Evolutionary conservation across 2,888 invertebrate genomes (phyloP), one percentile per base, ranked within the genome.

Genomic region (Aphidius colemani): DNA sequence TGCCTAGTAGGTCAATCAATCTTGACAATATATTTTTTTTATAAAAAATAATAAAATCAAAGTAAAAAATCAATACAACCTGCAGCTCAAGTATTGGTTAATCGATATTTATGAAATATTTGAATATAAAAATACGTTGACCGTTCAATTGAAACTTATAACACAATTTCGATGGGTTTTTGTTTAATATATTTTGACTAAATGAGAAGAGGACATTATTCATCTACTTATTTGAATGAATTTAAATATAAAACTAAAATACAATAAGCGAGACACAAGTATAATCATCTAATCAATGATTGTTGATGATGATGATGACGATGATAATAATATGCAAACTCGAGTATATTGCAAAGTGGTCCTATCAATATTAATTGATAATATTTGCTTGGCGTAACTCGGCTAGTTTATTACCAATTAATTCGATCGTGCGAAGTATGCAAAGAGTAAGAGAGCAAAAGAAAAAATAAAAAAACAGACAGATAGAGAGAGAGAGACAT

Each of bases 381-480:
- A 78, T 76, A 78, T 78, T 78, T 75, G 77, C 72, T 46, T 43
- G 56, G 48, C n/a, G 13, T 7, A 13, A n/a, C 13, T 59, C 72
- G 73, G 72, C 74, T 76, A 76, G 75, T 78, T 78, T 78, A 79
- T 78, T 79, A 79, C 79, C 80, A 80, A 80, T 80, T 80, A 80
- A 80, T 80, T 76, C 75, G 79, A 77, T 80, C 80, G 80, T 79
- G 79, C 79, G 78, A 80, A 80, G 79, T 80, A 80, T 77, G 78
- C 77, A 77, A 76, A 74, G 74, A 59, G 67, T 30, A 30, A 5
- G 5, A 30, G 30, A 30, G 30, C 13, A 18, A 18, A 18, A 18
- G 2, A 18, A 2, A 18, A 18, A 18, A 18, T 18, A 18, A 18
- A 18, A 18, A 18, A 18, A 18, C n/a, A 18, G 18, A 18, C 2